These are phyloP conservation scores for Ridgeia piscesae DNA, from an alignment of 1,140 invertebrate species.

Conservation along the genomic window DNA sequence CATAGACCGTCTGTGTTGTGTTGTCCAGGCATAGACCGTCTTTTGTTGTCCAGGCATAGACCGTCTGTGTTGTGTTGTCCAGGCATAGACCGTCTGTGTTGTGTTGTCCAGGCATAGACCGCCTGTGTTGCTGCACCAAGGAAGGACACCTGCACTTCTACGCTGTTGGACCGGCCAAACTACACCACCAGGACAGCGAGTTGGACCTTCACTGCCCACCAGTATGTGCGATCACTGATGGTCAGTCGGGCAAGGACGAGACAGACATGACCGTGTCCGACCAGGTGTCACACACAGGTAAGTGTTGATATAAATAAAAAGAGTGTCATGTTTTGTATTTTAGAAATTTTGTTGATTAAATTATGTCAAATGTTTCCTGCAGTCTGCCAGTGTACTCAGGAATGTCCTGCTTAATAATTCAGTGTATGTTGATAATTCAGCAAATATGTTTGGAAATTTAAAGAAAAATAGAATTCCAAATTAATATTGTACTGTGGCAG, in stretches of 20 bases:
- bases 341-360: neutral
- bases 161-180: slow-evolving; percentile 60
- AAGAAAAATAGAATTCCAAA: neutral
- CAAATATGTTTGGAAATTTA: neutral
- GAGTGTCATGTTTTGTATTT: neutral
- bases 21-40: no score
- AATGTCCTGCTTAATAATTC: neutral
- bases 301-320: neutral
- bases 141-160: slow-evolving; percentile 81
- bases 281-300: neutral
- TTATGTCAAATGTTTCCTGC: no score
- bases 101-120: slow-evolving; percentile 69
- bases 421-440: neutral
- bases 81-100: no score
- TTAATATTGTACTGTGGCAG: neutral
- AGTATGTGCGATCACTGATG: neutral
- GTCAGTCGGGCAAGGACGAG: neutral
- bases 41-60: no score
- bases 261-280: neutral
- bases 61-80: no score
- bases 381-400: neutral
- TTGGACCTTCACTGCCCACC: neutral
- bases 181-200: slow-evolving; percentile 8
- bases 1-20: no score
- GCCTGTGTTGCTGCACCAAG: slow-evolving; percentile 78